Percentiles rank a stretch among this genome's conserved stretches.
These are phyloP conservation scores for Limnodromus scolopaceus DNA, from an alignment of 2,797 vertebrate genomes.

Conservation along the genomic window DNA sequence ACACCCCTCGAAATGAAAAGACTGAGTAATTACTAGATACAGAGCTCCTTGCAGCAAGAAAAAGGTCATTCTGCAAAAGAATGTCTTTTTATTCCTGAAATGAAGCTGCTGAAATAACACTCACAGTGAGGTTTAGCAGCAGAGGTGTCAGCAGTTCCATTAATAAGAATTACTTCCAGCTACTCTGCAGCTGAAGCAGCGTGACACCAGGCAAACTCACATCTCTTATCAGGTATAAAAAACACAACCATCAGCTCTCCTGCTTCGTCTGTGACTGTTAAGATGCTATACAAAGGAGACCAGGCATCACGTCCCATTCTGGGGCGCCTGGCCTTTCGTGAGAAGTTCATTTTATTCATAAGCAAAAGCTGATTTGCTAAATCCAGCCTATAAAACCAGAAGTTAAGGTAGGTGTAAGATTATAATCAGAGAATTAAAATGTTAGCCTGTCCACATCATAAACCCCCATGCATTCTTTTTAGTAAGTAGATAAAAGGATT, in stretches of 20 bases:
- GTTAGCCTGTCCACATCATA: background rate
- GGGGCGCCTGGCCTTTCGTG: background rate
- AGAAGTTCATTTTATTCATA: background rate
- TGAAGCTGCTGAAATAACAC: background rate
- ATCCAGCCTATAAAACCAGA: background rate
- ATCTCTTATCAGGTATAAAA: background rate
- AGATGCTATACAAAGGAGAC: background rate
- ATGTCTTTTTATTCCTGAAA: background rate
- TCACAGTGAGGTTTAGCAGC: background rate
- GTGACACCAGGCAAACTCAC: background rate
- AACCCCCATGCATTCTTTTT: background rate
- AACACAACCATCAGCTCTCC: background rate
- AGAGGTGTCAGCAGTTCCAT: background rate
- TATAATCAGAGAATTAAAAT: constrained; percentile 1
- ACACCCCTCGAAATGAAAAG: background rate
- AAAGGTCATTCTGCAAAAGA: background rate
- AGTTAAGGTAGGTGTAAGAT: background rate
- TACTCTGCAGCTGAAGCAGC: background rate
- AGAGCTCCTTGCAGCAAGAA: background rate
- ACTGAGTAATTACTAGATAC: background rate
- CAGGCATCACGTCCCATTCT: background rate
- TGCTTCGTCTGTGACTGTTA: background rate
- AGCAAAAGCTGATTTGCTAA: background rate
- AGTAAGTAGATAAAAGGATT: background rate
- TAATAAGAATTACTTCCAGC: background rate